Conservation (phyloP, 2,797 vertebrate species). For the Enteromius paludinosus region DNA sequence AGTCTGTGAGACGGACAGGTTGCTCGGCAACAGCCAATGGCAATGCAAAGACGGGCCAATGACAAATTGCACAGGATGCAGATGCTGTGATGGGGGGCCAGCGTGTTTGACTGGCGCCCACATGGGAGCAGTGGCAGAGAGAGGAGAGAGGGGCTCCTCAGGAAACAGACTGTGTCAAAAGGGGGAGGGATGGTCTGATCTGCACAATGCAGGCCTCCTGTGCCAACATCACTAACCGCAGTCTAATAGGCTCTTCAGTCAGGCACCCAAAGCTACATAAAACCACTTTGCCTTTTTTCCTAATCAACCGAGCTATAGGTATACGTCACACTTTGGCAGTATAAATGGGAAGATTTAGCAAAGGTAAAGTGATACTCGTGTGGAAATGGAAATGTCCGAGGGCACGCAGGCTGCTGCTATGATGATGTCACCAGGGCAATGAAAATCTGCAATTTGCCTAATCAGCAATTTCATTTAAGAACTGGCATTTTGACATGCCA, state of each 20-base stretch:
- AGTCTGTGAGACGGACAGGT: constrained; percentile 87
- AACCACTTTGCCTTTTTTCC: constrained; percentile 55
- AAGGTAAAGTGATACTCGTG: constrained; percentile 42
- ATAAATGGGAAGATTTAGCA: constrained; percentile 13
- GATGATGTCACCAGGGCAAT: constrained; percentile 33
- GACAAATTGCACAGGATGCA: constrained; percentile 86
- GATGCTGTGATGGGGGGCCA: constrained; percentile 81
- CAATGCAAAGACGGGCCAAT: constrained; percentile 75
- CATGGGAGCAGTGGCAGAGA: constrained; percentile 45
- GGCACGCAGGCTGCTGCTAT: background rate
- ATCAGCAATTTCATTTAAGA: constrained; percentile 45
- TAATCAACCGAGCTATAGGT: constrained; percentile 52
- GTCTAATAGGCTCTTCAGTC: constrained; percentile 57
- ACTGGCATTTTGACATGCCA: background rate
- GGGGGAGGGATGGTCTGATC: constrained; percentile 41
- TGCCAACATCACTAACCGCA: constrained; percentile 60
- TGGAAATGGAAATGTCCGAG: constrained; percentile 29
- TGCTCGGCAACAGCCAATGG: constrained; percentile 93
- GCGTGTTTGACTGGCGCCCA: constrained; percentile 73
- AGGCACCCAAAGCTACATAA: constrained; percentile 52
- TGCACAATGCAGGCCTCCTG: constrained; percentile 60
- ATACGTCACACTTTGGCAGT: constrained; percentile 39
- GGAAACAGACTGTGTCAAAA: constrained; percentile 62
- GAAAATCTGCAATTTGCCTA: constrained; percentile 55
- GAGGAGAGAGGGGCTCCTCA: constrained; percentile 53